phyloP scores from a whole-genome alignment of 2,113 vertebrate species.

The Cephalopholis sonnerati region DNA sequence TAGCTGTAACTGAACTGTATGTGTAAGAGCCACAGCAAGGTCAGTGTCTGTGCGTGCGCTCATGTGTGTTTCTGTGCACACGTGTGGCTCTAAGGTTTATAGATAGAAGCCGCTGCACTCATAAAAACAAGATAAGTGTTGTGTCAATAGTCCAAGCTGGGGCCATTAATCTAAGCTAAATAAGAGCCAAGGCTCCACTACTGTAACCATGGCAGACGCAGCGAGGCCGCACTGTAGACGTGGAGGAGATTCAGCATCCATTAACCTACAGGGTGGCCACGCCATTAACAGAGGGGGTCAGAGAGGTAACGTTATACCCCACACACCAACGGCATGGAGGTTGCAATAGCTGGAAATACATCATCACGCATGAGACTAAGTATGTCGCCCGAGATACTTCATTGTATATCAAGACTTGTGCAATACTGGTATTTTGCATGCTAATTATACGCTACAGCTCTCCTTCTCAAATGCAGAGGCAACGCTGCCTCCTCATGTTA shows the following conservation, averaged over 20 bases:
- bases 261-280: constrained; percentile 57
- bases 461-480: constrained; percentile 15
- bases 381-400: background rate
- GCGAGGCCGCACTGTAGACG: constrained; percentile 4
- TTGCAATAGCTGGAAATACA: constrained; percentile 37
- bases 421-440: background rate
- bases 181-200: constrained; percentile 38
- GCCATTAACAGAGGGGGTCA: constrained; percentile 53
- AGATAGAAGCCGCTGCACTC: constrained; percentile 69
- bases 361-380: background rate
- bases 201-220: constrained; percentile 52
- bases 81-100: constrained; percentile 60
- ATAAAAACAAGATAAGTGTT: constrained; percentile 84
- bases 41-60: constrained; percentile 31
- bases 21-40: background rate
- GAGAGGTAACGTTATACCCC: constrained; percentile 48
- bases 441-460: constrained; percentile 10
- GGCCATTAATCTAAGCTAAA: constrained; percentile 78
- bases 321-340: constrained; percentile 2
- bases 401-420: background rate
- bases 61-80: constrained; percentile 11
- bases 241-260: constrained; percentile 63
- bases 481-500: background rate
- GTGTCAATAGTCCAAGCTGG: constrained; percentile 81
- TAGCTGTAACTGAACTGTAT: constrained; percentile 13